Evolutionary conservation across 2,797 vertebrate species (phyloP), one percentile per base, ranked within the genome.

Genomic region (Sarcophilus harrisii): DNA sequence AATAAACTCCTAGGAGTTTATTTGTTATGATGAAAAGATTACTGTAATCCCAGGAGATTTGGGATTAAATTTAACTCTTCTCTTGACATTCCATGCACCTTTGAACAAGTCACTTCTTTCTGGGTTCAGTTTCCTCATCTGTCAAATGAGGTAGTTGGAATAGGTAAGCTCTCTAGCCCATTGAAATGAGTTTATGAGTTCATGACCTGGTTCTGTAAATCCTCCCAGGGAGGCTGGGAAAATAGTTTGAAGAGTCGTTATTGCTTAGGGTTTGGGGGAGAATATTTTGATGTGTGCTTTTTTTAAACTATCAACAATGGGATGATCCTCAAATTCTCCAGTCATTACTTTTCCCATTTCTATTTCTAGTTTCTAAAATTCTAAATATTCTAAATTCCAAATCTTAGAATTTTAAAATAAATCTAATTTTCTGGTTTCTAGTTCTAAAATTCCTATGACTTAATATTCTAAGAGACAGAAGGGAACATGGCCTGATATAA

Each of bases 1-100:
- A n/a, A 54, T 96, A 94, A 96, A 95, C 94, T 1, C 16, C 38
- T 45, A 92, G 92, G 95, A 73, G 16, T 38, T 49, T 52, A 16
- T 6, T 29, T 73, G 18, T 38, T 38, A 38, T 8, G n/a, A 73
- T 73, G n/a, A 73, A 38, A 73, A 73, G 16, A 73, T 21, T 1
- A 21, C 66, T 38, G 18, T 21, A 38, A n/a, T 73, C 66, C 38
- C n/a, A 45, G 38, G 66, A 45, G 66, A 73, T 5, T 18, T 73
- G n/a, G n/a, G 5, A 38, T 38, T 14, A 73, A 73, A 73, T n/a
- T 73, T 73, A 73, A 73, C 16, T 38, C 66, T 73, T 38, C 62
- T 18, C 32, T 73, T 73, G 32, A 73, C 16, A 18, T n/a, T 18
- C 32, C 38, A n/a, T 73, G 5, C 38, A 18, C 38, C 32, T 73